Evolutionary conservation across 2,113 vertebrate species (phyloP).

Genomic region (mouse (Mus musculus)): DNA sequence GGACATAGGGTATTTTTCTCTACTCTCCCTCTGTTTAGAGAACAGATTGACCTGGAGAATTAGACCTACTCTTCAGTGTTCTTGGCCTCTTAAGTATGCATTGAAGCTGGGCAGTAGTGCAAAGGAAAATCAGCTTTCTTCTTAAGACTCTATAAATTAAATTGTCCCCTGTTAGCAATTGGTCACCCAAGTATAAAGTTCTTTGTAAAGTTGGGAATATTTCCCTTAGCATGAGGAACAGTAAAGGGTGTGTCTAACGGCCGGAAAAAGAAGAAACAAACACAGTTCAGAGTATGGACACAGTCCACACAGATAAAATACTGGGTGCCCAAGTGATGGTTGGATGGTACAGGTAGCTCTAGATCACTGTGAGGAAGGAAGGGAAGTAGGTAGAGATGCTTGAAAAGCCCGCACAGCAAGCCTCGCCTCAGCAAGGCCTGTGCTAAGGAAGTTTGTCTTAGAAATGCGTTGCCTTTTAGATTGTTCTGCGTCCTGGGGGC

Average conservation of each 20-base stretch:
- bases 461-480: constrained; percentile 31
- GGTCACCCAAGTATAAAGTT: neutral
- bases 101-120: neutral
- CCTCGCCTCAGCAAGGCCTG: neutral
- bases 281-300: neutral
- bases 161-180: neutral
- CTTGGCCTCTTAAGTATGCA: neutral
- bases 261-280: neutral
- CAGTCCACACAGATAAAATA: neutral
- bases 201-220: neutral
- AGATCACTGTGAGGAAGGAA: neutral
- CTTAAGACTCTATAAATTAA: neutral
- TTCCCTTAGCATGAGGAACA: neutral
- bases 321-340: neutral
- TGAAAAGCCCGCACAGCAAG: neutral
- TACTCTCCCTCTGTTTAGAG: neutral
- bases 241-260: neutral
- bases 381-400: neutral
- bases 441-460: constrained; percentile 17
- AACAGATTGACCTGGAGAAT: neutral
- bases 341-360: no score
- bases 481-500: constrained; percentile 13
- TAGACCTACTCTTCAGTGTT: neutral
- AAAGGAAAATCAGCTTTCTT: neutral
- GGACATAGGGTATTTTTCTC: no score